Evolutionary conservation across 1,140 invertebrate genomes (phyloP).

Genomic region (Cotesia glomerata): DNA sequence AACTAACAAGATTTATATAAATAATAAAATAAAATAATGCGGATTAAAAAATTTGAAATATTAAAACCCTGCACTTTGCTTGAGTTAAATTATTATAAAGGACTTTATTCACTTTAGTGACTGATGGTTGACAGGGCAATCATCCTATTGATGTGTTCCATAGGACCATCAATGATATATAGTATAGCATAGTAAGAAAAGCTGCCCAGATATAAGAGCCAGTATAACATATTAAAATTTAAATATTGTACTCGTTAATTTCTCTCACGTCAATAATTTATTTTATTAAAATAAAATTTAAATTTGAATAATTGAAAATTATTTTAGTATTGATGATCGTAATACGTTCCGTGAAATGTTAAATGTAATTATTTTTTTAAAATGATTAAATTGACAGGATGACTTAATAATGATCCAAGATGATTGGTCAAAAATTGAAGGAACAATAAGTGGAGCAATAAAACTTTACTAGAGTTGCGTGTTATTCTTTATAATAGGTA

Average conservation of each 20-base stretch:
- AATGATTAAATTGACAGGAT: constrained; percentile 1
- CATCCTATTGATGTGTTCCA: constrained; percentile 56
- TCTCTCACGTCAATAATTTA: not conserved
- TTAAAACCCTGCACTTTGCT: constrained; percentile 44
- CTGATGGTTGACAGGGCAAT: constrained; percentile 52
- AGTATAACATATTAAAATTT: constrained; percentile 31
- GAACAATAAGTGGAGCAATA: constrained; percentile 27
- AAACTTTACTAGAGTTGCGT: constrained; percentile 14
- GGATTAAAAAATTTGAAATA: constrained; percentile 36
- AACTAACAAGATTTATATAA: not conserved
- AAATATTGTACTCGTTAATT: constrained; percentile 37
- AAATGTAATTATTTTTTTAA: not conserved
- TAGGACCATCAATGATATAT: constrained; percentile 57
- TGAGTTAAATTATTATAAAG: constrained; percentile 56
- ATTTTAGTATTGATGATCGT: too few species aligned
- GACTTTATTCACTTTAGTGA: constrained; percentile 61
- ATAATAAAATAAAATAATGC: constrained; percentile 19
- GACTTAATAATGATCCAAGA: constrained; percentile 13
- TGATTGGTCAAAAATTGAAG: constrained; percentile 25
- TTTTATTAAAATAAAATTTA: not conserved
- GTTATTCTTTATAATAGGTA: constrained; percentile 22
- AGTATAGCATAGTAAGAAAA: constrained; percentile 55
- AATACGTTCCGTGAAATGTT: not conserved
- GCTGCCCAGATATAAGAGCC: constrained; percentile 37
- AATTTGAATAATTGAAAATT: not conserved